Base-by-base conservation (phyloP, 2,113 vertebrate species). In the Hippocampus barbouri region DNA sequence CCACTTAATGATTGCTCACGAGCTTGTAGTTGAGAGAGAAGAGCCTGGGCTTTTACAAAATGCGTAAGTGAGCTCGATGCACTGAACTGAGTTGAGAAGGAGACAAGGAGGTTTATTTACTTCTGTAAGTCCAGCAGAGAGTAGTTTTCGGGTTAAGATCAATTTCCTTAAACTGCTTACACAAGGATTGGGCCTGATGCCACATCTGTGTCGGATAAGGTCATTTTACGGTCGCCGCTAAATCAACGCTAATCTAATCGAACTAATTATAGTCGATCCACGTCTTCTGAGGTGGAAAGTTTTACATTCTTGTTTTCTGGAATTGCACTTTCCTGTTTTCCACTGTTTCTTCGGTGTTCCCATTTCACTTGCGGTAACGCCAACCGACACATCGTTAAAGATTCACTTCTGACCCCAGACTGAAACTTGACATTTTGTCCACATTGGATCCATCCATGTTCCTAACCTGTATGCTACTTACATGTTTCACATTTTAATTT, bases 171-270 rank as follows among this genome's bases (percentile, higher is more conserved):
- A 68, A 38, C 66, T 54, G 30, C 25, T 68, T 51, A 75, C 53
- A 64, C 47, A 69, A n/a, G 54, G 51, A 77, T 67, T 62, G 67
- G 54, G 61, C 3, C 68, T 64, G 25, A 41, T 47, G 70, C 65
- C 71, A 71, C 34, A 69, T 69, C 59, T 63, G 47, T 27, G 7
- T 73, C 53, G 38, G 61, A 40, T 41, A 62, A 68, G 43, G 64
- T 66, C 64, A 47, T 43, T 66, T 73, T 49, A 30, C 69, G 84
- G 74, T 77, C 79, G 79, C 10, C 10, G 30, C 73, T 41, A 23
- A 51, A 66, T 66, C 38, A 41, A 64, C 62, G n/a, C 64, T 66
- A 66, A 66, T 66, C 64, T 43, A 66, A 65, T 23, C 40, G 1
- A 43, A 61, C 41, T 9, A 21, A 53, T 64, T 54, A 79, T 67